Percentiles rank a stretch among this genome's conserved stretches.
Conservation (phyloP, 2,113 vertebrate species). For the Leptobrachium leishanense region DNA sequence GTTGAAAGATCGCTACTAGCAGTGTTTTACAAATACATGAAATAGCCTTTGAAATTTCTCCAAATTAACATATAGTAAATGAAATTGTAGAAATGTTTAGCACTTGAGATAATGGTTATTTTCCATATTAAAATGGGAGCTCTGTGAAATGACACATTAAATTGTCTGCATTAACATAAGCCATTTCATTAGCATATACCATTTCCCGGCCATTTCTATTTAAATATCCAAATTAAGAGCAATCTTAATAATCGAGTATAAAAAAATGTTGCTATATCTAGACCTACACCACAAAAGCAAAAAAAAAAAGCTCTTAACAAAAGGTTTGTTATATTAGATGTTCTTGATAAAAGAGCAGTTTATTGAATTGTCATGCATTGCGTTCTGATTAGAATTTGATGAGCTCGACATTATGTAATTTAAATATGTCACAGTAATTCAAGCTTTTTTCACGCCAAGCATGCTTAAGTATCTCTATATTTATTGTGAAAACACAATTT, state of each 20-base stretch:
- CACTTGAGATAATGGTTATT: constrained; percentile 36
- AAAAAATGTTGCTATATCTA: constrained; percentile 38
- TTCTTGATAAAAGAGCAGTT: constrained; percentile 34
- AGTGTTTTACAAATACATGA: background rate
- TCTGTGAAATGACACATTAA: constrained; percentile 30
- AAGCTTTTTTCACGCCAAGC: background rate
- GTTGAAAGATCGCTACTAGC: background rate
- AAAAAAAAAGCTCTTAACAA: constrained; percentile 43
- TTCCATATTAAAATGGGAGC: constrained; percentile 20
- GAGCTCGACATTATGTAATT: background rate
- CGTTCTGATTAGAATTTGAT: constrained; percentile 21
- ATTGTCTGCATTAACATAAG: constrained; percentile 46
- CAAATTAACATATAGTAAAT: constrained; percentile 20
- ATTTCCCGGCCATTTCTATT: constrained; percentile 43
- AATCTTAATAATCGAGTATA: constrained; percentile 47
- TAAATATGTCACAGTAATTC: constrained; percentile 10
- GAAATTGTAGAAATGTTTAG: background rate
- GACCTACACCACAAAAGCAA: constrained; percentile 43
- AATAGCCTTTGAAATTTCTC: constrained; percentile 4
- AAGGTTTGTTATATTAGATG: constrained; percentile 36
- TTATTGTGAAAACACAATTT: no score
- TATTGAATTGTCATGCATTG: constrained; percentile 25
- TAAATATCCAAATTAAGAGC: constrained; percentile 47
- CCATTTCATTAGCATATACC: constrained; percentile 45
- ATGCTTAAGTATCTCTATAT: no score